Conservation (phyloP, 1,140 invertebrate species). For the Pseudomyrmex pallidus region DNA sequence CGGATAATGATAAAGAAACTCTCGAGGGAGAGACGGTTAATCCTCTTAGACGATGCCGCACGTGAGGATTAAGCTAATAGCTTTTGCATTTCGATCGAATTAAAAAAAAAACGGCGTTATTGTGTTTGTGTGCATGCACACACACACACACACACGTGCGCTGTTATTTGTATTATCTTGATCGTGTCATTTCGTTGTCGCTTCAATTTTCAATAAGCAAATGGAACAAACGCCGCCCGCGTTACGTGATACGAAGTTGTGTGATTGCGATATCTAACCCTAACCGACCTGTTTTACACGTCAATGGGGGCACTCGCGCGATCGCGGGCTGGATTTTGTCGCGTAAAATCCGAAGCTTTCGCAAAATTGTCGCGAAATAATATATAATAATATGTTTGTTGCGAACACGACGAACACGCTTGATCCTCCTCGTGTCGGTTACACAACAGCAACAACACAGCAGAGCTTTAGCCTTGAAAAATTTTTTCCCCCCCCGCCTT, state of each 20-base stretch:
- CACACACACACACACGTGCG: too few relatives aligned
- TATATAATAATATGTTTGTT: neutral
- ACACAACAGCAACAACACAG: conserved; percentile 20
- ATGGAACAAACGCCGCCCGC: neutral
- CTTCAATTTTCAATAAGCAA: conserved; percentile 3
- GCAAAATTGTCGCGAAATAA: neutral
- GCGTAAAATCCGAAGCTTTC: too few relatives aligned
- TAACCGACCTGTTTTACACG: neutral
- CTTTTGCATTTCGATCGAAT: conserved; percentile 21
- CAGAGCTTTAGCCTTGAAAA: conserved; percentile 27
- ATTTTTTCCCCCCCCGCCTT: conserved; percentile 21
- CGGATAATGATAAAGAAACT: conserved; percentile 28
- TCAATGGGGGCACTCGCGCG: neutral
- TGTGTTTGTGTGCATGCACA: too few relatives aligned
- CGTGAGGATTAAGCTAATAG: conserved; percentile 70
- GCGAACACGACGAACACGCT: conserved; percentile 23
- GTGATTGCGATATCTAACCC: neutral
- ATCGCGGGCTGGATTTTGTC: too few relatives aligned
- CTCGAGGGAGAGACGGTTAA: conserved; percentile 70
- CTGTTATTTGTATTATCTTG: neutral
- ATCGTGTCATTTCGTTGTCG: conserved; percentile 1
- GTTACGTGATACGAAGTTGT: neutral
- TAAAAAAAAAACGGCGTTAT: conserved; percentile 2
- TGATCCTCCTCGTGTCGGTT: conserved; percentile 58
- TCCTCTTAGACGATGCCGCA: conserved; percentile 58